Percentiles rank a stretch among this genome's conserved stretches.
These are phyloP conservation scores for Cinclus mexicanus DNA, from an alignment of 2,113 vertebrate genomes.

Conservation along the genomic window DNA sequence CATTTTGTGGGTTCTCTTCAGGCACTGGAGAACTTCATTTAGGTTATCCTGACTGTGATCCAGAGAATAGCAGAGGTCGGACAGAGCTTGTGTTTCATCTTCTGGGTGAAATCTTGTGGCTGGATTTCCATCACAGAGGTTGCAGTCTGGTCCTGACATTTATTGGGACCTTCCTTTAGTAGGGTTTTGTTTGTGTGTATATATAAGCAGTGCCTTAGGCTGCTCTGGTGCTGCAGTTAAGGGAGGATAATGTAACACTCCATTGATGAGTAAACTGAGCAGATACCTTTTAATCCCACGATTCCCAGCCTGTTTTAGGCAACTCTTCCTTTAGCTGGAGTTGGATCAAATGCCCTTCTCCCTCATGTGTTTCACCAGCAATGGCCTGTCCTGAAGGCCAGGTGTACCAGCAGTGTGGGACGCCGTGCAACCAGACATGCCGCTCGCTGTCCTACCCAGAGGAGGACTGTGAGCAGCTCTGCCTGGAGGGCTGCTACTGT, in stretches of 20 bases:
- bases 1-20: not conserved
- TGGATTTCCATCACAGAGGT: not conserved
- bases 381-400: constrained; percentile 84
- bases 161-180: not conserved
- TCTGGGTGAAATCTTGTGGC: not conserved
- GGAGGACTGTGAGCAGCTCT: constrained; percentile 75
- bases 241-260: not conserved
- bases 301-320: not conserved
- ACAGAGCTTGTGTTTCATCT: not conserved
- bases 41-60: not conserved
- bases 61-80: not conserved
- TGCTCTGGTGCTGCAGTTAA: not conserved
- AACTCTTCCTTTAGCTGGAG: not conserved
- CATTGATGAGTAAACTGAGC: not conserved
- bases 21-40: not conserved
- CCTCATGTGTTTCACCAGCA: constrained; percentile 63
- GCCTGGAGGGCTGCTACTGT: constrained; percentile 94
- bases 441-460: constrained; percentile 84
- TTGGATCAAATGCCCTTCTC: not conserved
- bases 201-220: not conserved
- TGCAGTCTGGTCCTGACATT: not conserved
- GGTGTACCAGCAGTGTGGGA: constrained; percentile 85
- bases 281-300: not conserved
- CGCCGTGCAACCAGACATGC: constrained; percentile 86
- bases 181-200: not conserved